Conservation (phyloP, 2,888 invertebrate genomes). For the Stenchaetothrips biformis region DNA sequence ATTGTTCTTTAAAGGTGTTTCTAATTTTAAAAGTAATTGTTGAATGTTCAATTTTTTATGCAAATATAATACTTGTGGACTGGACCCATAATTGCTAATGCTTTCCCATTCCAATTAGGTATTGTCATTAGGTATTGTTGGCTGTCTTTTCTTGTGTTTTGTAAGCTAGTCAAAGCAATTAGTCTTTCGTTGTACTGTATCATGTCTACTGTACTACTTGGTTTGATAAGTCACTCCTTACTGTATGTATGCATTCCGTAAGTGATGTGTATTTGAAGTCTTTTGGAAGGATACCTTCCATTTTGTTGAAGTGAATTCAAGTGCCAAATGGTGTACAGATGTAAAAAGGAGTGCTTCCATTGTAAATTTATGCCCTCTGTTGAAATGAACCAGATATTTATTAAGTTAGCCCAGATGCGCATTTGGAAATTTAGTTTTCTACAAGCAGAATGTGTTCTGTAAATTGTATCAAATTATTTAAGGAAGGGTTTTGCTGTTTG, state of each 20-base stretch:
- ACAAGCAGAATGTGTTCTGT: slow-evolving; percentile 9
- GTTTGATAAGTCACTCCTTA: not conserved
- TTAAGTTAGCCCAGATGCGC: slow-evolving; percentile 22
- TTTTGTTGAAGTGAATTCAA: slow-evolving; percentile 6
- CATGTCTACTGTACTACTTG: not conserved
- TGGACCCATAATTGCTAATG: slow-evolving; percentile 1
- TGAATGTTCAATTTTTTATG: not conserved
- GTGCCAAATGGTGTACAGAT: slow-evolving; percentile 20
- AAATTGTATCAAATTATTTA: slow-evolving; percentile 14
- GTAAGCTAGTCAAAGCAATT: slow-evolving; percentile 7
- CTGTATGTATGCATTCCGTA: slow-evolving; percentile 14
- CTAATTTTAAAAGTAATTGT: no score
- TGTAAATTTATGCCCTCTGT: slow-evolving; percentile 21
- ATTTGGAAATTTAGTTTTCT: slow-evolving; percentile 22
- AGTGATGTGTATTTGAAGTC: slow-evolving; percentile 15
- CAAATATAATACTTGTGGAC: not conserved
- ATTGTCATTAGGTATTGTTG: not conserved
- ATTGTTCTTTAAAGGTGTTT: not conserved
- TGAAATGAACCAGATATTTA: slow-evolving; percentile 15
- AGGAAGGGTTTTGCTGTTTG: slow-evolving; percentile 19
- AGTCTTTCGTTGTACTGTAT: not conserved
- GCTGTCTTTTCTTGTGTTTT: slow-evolving; percentile 12
- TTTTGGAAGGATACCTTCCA: not conserved
- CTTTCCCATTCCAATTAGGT: not conserved
- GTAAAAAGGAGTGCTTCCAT: slow-evolving; percentile 19